Evolutionary conservation across 2,113 vertebrate genomes (phyloP).

Genomic region (Paratilapia polleni): DNA sequence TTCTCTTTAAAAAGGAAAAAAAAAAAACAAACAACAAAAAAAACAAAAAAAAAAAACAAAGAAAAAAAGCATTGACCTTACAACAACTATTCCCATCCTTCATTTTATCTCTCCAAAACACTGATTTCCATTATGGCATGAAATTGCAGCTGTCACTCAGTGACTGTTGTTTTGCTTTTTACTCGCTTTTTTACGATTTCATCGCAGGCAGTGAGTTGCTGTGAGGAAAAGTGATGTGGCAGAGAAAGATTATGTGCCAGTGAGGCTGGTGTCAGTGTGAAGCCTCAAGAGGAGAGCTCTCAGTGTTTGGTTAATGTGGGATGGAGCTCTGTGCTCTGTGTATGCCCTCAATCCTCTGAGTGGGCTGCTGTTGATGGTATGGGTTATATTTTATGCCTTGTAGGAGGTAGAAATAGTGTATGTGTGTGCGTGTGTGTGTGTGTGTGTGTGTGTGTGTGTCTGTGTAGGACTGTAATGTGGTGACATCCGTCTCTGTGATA

Average conservation of each 20-base stretch:
- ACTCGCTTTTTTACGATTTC: constrained; percentile 10
- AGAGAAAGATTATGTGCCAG: constrained; percentile 35
- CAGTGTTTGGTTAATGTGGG: constrained; percentile 61
- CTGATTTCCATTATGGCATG: constrained; percentile 3
- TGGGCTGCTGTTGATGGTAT: constrained; percentile 63
- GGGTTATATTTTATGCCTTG: constrained; percentile 54
- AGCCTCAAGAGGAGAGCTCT: constrained; percentile 44
- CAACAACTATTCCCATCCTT: not conserved
- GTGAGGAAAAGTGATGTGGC: constrained; percentile 17
- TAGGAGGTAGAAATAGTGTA: constrained; percentile 37
- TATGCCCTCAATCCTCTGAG: constrained; percentile 58
- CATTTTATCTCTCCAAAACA: not conserved
- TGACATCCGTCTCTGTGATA: constrained; percentile 61
- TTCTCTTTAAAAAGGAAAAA: too few relatives aligned
- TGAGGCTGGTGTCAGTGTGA: constrained; percentile 21
- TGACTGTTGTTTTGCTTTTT: not conserved
- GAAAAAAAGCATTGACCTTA: not conserved
- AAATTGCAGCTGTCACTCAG: constrained; percentile 24
- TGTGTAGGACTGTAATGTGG: constrained; percentile 38
- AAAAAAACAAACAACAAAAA: too few relatives aligned
- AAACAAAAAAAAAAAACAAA: too few relatives aligned
- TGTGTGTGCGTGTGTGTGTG: not conserved
- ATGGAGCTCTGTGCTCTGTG: constrained; percentile 50
- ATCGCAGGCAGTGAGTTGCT: constrained; percentile 27
- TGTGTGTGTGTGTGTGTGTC: constrained; percentile 15